Conservation (phyloP, 2,888 invertebrate species). For the Magallana nippona region DNA sequence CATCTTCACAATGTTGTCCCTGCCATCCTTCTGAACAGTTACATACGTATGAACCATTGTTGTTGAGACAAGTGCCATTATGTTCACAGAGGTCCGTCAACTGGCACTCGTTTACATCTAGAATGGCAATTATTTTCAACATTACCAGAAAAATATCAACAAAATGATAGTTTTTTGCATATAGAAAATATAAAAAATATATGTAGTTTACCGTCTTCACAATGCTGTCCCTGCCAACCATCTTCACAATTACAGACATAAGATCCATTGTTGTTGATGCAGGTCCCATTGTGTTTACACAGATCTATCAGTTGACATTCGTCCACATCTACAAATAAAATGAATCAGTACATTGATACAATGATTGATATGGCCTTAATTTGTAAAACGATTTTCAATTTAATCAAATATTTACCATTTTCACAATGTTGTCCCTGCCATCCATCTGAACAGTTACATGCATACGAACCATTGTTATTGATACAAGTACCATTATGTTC, state of each 20-base stretch:
- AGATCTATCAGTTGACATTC: not conserved
- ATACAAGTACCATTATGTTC: conserved; percentile 58
- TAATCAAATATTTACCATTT: not conserved
- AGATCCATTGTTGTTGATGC: conserved; percentile 31
- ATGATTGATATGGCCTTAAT: too few species aligned
- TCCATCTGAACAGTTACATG: conserved; percentile 34
- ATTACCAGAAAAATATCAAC: too few species aligned
- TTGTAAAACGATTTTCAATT: not conserved
- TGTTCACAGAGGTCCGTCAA: conserved; percentile 39
- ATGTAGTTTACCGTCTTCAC: not conserved
- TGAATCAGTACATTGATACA: too few species aligned
- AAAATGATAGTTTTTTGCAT: too few species aligned
- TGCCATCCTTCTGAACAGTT: conserved; percentile 46
- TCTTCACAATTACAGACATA: conserved; percentile 34
- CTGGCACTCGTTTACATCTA: conserved; percentile 42
- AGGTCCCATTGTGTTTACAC: conserved; percentile 14
- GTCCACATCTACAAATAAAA: too few species aligned
- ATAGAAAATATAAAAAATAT: too few species aligned
- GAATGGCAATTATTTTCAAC: not conserved
- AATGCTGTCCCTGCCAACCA: conserved; percentile 35
- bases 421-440: conserved; percentile 1
- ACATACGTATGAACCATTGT: conserved; percentile 45
- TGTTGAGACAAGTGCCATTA: conserved; percentile 46
- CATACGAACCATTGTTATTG: conserved; percentile 58
- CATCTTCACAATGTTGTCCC: conserved; percentile 47